Evolutionary conservation across 2,797 vertebrate genomes (phyloP).

Genomic region (Ctenopoma multispine): DNA sequence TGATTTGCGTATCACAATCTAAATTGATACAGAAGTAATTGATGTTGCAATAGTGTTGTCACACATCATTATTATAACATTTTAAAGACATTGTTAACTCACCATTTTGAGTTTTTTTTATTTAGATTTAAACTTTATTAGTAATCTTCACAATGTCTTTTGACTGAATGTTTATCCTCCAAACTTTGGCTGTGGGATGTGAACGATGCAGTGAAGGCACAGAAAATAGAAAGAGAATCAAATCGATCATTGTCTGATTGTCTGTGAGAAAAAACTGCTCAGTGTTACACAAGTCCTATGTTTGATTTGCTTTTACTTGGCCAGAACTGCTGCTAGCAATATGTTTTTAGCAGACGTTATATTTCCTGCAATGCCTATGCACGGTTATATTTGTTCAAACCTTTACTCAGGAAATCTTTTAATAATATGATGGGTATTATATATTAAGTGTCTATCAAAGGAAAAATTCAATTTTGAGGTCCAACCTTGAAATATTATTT

Average conservation of each 20-base stretch:
- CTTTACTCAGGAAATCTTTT: slow-evolving; percentile 40
- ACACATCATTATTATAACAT: no score
- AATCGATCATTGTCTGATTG: not conserved
- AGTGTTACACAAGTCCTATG: slow-evolving; percentile 3
- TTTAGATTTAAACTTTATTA: no score
- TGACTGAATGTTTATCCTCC: slow-evolving; percentile 3
- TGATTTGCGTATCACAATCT: no score
- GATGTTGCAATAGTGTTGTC: no score
- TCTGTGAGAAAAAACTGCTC: slow-evolving; percentile 1
- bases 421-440: slow-evolving; percentile 1
- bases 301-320: slow-evolving; percentile 25
- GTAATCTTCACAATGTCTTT: not conserved
- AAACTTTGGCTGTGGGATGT: not conserved
- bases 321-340: not conserved
- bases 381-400: slow-evolving; percentile 24
- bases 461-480: slow-evolving; percentile 7
- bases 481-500: slow-evolving; percentile 7
- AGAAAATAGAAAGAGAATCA: slow-evolving; percentile 14
- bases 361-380: slow-evolving; percentile 14
- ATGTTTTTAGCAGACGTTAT: slow-evolving; percentile 3
- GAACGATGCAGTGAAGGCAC: not conserved
- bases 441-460: slow-evolving; percentile 5
- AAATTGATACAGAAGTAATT: no score
- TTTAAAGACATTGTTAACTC: no score
- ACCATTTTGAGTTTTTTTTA: no score